Evolutionary conservation across 2,113 vertebrate genomes (phyloP).

Genomic region (Orientallactaga bullata): DNA sequence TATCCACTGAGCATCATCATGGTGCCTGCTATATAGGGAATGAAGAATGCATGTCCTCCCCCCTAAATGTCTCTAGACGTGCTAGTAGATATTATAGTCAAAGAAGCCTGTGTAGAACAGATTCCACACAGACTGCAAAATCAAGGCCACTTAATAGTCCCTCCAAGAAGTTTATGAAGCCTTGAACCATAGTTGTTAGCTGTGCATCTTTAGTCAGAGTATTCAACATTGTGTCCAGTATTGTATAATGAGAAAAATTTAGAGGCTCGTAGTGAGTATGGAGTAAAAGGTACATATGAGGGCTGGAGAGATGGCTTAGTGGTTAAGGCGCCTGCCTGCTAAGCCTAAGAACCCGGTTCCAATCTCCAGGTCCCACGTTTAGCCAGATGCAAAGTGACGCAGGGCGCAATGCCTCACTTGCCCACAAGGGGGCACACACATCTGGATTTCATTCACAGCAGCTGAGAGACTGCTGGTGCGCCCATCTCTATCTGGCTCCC

Average conservation of each 20-base stretch:
- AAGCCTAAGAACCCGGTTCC: no score
- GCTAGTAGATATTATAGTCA: not conserved
- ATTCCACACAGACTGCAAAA: not conserved
- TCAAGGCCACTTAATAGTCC: not conserved
- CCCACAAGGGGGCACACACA: no score
- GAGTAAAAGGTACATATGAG: not conserved
- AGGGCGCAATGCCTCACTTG: no score
- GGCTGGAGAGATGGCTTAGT: no score
- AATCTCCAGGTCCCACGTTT: no score
- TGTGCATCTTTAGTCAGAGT: not conserved
- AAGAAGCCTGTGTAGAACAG: not conserved
- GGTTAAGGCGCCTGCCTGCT: no score
- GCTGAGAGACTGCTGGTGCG: no score
- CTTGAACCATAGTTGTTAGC: not conserved
- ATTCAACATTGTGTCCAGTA: not conserved
- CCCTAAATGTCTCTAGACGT: not conserved
- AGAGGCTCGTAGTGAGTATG: not conserved
- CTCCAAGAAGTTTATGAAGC: not conserved
- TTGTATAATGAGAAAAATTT: constrained; percentile 5
- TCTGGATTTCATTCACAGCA: no score
- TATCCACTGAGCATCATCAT: not conserved
- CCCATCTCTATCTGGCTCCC: no score
- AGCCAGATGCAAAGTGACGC: no score
- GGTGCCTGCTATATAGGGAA: not conserved
- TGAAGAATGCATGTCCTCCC: not conserved